phyloP scores from a whole-genome alignment of 1,140 invertebrate genomes.

The Drosophila tropicalis region DNA sequence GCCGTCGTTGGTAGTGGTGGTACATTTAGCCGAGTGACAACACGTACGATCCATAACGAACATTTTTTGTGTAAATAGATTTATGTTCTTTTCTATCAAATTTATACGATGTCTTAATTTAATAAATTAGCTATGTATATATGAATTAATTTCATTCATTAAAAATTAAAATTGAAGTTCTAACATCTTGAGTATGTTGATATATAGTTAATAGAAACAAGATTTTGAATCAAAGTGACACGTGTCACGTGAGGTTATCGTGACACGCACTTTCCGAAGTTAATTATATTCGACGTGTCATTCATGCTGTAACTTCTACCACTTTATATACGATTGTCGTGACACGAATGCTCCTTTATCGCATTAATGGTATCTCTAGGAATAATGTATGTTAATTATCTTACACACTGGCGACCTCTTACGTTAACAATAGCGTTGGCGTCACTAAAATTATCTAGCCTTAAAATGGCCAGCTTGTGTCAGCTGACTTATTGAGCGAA shows the following conservation, averaged over 20 bases:
- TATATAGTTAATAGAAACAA: too few relatives aligned
- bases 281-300: too few relatives aligned
- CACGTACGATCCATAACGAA: background rate
- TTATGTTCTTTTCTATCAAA: too few relatives aligned
- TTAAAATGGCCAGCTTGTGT: constrained; percentile 1
- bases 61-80: background rate
- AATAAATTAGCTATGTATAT: too few relatives aligned
- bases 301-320: too few relatives aligned
- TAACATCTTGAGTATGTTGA: too few relatives aligned
- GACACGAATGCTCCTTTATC: background rate
- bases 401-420: constrained; percentile 5
- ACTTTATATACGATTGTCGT: background rate
- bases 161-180: too few relatives aligned
- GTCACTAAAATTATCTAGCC: background rate
- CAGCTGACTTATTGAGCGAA: background rate
- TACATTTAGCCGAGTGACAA: constrained; percentile 34
- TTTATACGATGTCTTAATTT: too few relatives aligned
- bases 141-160: too few relatives aligned
- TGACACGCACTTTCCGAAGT: too few relatives aligned
- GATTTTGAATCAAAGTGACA: too few relatives aligned
- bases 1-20: constrained; percentile 23
- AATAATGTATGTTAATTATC: background rate
- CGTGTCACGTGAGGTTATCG: too few relatives aligned
- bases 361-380: background rate
- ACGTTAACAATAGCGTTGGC: background rate